Conservation (phyloP, 2,888 invertebrate genomes). For the Acrobasis consociella region DNA sequence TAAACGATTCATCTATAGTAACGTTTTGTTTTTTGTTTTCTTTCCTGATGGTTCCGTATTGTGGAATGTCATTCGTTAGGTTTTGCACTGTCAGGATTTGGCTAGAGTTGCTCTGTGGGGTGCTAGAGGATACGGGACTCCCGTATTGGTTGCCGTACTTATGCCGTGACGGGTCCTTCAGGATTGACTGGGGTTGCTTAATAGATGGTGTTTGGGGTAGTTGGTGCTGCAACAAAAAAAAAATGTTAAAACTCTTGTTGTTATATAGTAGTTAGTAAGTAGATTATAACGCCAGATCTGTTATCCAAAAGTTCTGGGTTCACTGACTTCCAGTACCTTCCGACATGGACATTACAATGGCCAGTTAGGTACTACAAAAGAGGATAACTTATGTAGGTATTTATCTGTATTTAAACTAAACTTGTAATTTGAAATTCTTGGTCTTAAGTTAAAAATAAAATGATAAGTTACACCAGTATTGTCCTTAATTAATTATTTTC, state of each 20-base stretch:
- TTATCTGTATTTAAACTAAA: no score
- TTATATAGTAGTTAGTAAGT: no score
- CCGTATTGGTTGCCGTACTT: constrained; percentile 81
- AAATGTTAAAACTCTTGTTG: neutral
- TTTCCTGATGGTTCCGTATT: constrained; percentile 79
- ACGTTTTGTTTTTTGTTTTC: constrained; percentile 79
- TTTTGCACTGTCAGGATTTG: constrained; percentile 85
- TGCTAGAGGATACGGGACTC: constrained; percentile 70
- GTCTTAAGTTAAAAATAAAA: no score
- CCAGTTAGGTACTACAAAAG: no score
- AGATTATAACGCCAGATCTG: no score
- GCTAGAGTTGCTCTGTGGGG: constrained; percentile 70
- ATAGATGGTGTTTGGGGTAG: constrained; percentile 63
- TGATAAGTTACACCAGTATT: no score
- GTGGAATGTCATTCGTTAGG: constrained; percentile 74
- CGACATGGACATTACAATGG: no score
- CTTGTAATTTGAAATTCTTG: no score
- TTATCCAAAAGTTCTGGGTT: no score
- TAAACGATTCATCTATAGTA: constrained; percentile 74
- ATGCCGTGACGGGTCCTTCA: constrained; percentile 84
- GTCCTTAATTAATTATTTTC: no score
- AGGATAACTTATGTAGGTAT: no score
- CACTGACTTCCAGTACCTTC: no score
- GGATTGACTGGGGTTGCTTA: constrained; percentile 84
- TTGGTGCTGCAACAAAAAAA: constrained; percentile 66